Conservation (phyloP, 2,888 invertebrate genomes). For the Choreutis nemorana region DNA sequence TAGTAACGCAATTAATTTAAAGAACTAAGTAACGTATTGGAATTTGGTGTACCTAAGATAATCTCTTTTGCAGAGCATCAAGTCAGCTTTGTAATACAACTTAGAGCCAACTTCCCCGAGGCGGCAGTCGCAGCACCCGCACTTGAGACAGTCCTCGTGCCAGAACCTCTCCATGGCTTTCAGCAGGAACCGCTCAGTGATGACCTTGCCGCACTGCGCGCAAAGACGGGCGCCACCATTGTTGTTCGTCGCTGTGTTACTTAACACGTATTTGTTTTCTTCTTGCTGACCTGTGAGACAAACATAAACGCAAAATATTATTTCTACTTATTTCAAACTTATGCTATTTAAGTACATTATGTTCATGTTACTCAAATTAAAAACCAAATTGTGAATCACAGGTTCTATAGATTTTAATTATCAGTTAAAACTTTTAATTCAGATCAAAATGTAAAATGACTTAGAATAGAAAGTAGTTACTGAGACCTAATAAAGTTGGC, state of each 20-base stretch:
- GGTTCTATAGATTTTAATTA: too few relatives aligned
- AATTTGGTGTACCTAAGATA: conserved; percentile 77
- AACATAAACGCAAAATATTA: conserved; percentile 1
- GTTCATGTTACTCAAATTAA: too few relatives aligned
- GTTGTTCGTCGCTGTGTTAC: conserved; percentile 31
- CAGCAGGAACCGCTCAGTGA: conserved; percentile 82
- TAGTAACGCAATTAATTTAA: background rate
- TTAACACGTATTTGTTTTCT: conserved; percentile 49
- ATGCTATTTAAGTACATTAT: too few relatives aligned
- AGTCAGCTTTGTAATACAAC: conserved; percentile 88
- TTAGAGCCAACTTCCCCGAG: conserved; percentile 94
- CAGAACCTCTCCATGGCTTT: conserved; percentile 90
- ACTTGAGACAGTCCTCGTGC: conserved; percentile 95
- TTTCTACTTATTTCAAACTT: background rate
- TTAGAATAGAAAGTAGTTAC: too few relatives aligned
- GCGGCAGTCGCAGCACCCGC: conserved; percentile 91
- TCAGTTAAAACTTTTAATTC: too few relatives aligned
- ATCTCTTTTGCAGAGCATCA: conserved; percentile 90
- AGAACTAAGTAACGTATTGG: background rate
- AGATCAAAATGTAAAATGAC: too few relatives aligned
- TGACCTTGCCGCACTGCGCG: conserved; percentile 86
- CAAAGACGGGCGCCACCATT: conserved; percentile 70
- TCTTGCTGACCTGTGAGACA: conserved; percentile 48
- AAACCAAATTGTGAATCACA: too few relatives aligned
- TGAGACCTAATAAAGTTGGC: too few relatives aligned